Percentiles rank a stretch among this genome's conserved stretches.
phyloP scores from a whole-genome alignment of 2,888 invertebrate genomes.

The Morpho achilles region DNA sequence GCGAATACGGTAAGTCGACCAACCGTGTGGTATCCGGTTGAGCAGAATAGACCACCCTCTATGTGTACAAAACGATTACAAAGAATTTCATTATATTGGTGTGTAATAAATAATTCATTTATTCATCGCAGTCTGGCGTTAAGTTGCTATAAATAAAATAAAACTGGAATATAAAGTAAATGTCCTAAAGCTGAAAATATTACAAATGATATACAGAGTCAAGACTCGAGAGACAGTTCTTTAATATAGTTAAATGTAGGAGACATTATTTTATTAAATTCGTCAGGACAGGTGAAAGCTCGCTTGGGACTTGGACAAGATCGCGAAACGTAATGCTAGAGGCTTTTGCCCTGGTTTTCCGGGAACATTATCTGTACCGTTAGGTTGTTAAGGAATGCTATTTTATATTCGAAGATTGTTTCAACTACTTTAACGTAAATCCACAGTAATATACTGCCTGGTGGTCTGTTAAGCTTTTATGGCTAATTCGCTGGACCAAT shows the following conservation, averaged over 20 bases:
- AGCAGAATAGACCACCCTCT: too few species aligned
- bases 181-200: neutral
- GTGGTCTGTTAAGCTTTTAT: too few species aligned
- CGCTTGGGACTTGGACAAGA: constrained; percentile 5
- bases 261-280: constrained; percentile 48
- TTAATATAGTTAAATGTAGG: constrained; percentile 11
- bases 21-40: too few species aligned
- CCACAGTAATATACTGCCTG: too few species aligned
- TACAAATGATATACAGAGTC: neutral
- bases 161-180: neutral
- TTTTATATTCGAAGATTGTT: neutral
- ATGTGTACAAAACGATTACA: too few species aligned
- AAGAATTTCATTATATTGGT: too few species aligned
- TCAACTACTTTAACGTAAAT: too few species aligned
- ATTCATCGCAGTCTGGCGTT: too few species aligned
- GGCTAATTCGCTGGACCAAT: too few species aligned
- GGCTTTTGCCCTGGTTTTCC: constrained; percentile 6
- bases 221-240: constrained; percentile 1
- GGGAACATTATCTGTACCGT: constrained; percentile 1
- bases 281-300: constrained; percentile 49
- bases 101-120: too few species aligned
- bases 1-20: too few species aligned
- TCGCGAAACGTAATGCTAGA: constrained; percentile 5
- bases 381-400: constrained; percentile 2
- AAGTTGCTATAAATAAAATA: too few species aligned